Base-by-base conservation (phyloP, 2,797 vertebrate species). In the Anableps anableps region DNA sequence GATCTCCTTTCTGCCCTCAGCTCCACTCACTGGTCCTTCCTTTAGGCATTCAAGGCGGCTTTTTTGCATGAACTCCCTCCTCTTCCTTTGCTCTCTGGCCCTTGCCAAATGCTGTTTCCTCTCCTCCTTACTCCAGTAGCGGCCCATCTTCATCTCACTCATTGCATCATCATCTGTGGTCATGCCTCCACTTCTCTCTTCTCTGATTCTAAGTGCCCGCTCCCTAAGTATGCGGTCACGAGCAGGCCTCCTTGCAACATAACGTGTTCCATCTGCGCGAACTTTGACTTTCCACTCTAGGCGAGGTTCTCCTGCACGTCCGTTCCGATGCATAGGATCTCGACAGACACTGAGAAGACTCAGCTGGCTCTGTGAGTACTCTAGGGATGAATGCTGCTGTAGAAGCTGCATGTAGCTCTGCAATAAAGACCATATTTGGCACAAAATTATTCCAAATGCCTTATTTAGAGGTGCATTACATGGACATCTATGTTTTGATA, bases 201-300 rank as follows among this genome's bases (percentile, higher is more conserved):
- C 98, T 82, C 97, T 95, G 92, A 99, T 99, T 93, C 97, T 96
- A 85, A 99, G 96, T 70, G 98, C 98, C 86, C 98, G 96, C 89
- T 99, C 98, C 53, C 96, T 96, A 55, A 99, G 95, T 80, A 99
- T 97, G 38, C 97, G 97, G 92, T 99, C 98, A 68, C 98, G 95
- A 68, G 97, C 97, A 0, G 98, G 98, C 75, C 98, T 95, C 73
- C 98, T 97, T 6, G 98, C 98, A 66, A 98, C 97, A 38, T 99
- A 99, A 51, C 97, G 95, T 0, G 97, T 97, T 70, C 98, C 98
- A 1, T 99, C 98, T 0, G 97, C 97, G 2, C 98, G 93, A 36
- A 99, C 96, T 93, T 99, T 99, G 84, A 99, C 98, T 92, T 99
- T 99, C 98, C 98, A 99, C 82, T 99, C 98, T 77, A 98, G 96